Evolutionary conservation across 1,140 invertebrate species (phyloP), one percentile per base, ranked within the genome.

Genomic region (Periplaneta americana): DNA sequence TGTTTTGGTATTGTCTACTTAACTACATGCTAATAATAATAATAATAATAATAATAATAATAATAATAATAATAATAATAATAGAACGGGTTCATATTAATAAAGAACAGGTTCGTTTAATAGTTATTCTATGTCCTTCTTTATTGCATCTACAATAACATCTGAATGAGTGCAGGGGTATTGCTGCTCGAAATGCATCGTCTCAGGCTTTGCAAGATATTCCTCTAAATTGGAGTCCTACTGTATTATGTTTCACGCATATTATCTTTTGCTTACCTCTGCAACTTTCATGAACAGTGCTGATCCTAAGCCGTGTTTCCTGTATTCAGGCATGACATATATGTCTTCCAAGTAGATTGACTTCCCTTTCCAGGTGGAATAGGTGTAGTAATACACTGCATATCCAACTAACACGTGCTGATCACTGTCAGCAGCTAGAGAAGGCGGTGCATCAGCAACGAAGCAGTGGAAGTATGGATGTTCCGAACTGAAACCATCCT

Each of bases 291-390:
- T 86, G 81, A 96, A 93, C 5, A 98, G 88, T 83, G 87, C 89
- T n/a, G 88, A 89, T 0, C 96, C 96, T 80, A 96, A 88, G 6
- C 95, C 93, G 35, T 89, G 88, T 0, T 89, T 89, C 39, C 96
- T 89, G 85, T 92, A 91, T 13, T 89, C 85, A 0, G 91, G 89
- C 37, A 92, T 90, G 0, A 98, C 93, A 87, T 95, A 97, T 34
- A 98, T 85, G 87, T 98, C 96, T 88, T 98, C 96, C 34, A 97
- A 87, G 87, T 94, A 93, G 83, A 96, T 90, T 2, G 90, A 88
- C 85, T 91, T 92, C 28, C 96, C 95, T 84, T 92, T 85, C 94
- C 95, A 96, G 0, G 95, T 95, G 2, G 94, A 96, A 87, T 96
- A 97, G 4, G 90, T 91, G 36, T 91, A 92, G 86, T 93, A 96